Conservation (phyloP, 2,888 invertebrate genomes). For the Laothoe populi region DNA sequence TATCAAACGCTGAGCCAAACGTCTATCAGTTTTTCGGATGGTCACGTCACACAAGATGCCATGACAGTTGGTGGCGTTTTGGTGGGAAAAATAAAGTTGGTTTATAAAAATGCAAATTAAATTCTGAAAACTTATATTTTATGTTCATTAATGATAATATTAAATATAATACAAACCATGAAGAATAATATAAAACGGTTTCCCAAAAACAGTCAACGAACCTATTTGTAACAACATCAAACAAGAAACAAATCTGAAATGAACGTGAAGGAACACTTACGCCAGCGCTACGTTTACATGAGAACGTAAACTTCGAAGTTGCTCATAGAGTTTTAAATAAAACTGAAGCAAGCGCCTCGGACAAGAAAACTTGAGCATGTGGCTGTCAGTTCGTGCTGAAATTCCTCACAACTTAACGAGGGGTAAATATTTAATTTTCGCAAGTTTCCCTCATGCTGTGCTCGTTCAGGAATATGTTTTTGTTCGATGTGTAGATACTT, state of each 20-base stretch:
- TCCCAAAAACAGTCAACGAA: too few species aligned
- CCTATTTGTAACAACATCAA: background rate
- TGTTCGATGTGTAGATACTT: background rate
- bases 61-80: too few species aligned
- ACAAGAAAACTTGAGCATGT: constrained; percentile 14
- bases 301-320: constrained; percentile 11
- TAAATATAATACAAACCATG: too few species aligned
- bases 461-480: constrained; percentile 5
- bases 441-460: background rate
- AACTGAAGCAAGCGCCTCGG: constrained; percentile 12
- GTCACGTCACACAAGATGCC: too few species aligned
- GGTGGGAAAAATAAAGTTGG: too few species aligned
- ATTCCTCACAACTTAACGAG: constrained; percentile 9
- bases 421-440: constrained; percentile 16
- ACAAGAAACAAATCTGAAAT: background rate
- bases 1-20: too few species aligned
- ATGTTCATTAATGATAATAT: too few species aligned
- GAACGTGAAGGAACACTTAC: background rate
- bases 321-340: constrained; percentile 19
- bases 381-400: background rate
- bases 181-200: too few species aligned
- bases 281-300: background rate
- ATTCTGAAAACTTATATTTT: too few species aligned
- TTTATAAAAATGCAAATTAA: too few species aligned
- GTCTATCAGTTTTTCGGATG: too few species aligned